Conservation (phyloP, 2,888 invertebrate genomes). For the Dusona sp. region DNA sequence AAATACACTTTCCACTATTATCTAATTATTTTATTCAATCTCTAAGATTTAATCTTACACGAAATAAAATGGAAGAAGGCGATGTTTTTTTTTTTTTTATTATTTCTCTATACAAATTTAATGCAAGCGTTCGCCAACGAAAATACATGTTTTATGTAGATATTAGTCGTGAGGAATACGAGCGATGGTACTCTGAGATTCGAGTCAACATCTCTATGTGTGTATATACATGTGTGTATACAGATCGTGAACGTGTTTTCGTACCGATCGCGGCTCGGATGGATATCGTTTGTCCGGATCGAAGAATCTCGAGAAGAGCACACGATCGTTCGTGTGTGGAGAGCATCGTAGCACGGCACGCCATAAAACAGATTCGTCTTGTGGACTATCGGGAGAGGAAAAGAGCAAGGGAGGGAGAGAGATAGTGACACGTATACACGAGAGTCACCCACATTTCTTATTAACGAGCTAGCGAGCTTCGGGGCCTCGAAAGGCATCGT, state of each 20-base stretch:
- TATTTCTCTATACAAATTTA: background rate
- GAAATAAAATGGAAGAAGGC: background rate
- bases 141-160: constrained; percentile 48
- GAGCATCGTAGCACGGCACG: constrained; percentile 26
- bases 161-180: constrained; percentile 27
- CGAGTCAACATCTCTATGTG: constrained; percentile 22
- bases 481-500: constrained; percentile 26
- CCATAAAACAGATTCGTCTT: constrained; percentile 45
- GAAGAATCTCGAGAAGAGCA: constrained; percentile 40
- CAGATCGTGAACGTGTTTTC: constrained; percentile 57
- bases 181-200: constrained; percentile 41
- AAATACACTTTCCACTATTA: background rate
- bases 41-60: background rate
- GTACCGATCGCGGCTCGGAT: constrained; percentile 46
- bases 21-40: background rate
- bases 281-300: constrained; percentile 65
- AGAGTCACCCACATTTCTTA: constrained; percentile 62
- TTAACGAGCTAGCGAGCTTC: constrained; percentile 52
- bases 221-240: constrained; percentile 35
- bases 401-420: constrained; percentile 2
- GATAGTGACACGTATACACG: constrained; percentile 31
- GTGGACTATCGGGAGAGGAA: constrained; percentile 15
- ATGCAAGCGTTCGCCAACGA: background rate
- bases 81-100: background rate
- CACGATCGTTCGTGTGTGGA: constrained; percentile 43